Evolutionary conservation across 2,888 invertebrate species (phyloP).

Genomic region (Spodoptera exigua): DNA sequence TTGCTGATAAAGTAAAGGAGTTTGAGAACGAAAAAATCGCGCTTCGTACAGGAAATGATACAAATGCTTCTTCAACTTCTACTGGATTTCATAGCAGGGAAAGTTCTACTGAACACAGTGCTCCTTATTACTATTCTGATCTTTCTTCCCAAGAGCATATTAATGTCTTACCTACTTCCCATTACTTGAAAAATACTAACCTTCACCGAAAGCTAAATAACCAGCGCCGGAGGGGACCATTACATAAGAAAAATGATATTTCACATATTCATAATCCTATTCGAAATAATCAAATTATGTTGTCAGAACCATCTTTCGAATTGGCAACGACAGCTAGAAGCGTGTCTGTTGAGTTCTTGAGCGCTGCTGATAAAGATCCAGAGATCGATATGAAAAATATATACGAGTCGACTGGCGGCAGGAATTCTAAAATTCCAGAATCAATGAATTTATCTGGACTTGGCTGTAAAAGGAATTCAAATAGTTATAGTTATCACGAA

Average conservation of each 20-base stretch:
- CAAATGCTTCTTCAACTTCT: conserved; percentile 76
- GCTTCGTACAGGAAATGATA: conserved; percentile 72
- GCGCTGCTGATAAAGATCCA: conserved; percentile 91
- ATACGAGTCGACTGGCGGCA: conserved; percentile 91
- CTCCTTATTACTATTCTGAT: conserved; percentile 96
- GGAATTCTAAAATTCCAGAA: conserved; percentile 89
- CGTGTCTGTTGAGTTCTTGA: conserved; percentile 91
- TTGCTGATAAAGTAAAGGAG: conserved; percentile 84
- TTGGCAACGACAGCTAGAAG: conserved; percentile 90
- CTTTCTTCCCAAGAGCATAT: conserved; percentile 89
- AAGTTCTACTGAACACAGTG: conserved; percentile 91
- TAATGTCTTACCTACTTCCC: conserved; percentile 81
- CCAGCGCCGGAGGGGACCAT: conserved; percentile 91
- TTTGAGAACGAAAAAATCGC: conserved; percentile 81
- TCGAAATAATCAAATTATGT: conserved; percentile 78
- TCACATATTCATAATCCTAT: conserved; percentile 93
- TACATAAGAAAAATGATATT: conserved; percentile 91
- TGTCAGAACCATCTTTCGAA: conserved; percentile 82
- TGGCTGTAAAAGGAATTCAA: conserved; percentile 83
- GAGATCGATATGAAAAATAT: conserved; percentile 92
- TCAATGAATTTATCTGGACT: conserved; percentile 85
- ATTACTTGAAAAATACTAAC: conserved; percentile 86
- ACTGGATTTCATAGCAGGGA: conserved; percentile 90
- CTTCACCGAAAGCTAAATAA: conserved; percentile 91
- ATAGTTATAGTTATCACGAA: conserved; percentile 69